Base-by-base conservation (phyloP, 2,797 vertebrate genomes). In the Botia kubotai region DNA sequence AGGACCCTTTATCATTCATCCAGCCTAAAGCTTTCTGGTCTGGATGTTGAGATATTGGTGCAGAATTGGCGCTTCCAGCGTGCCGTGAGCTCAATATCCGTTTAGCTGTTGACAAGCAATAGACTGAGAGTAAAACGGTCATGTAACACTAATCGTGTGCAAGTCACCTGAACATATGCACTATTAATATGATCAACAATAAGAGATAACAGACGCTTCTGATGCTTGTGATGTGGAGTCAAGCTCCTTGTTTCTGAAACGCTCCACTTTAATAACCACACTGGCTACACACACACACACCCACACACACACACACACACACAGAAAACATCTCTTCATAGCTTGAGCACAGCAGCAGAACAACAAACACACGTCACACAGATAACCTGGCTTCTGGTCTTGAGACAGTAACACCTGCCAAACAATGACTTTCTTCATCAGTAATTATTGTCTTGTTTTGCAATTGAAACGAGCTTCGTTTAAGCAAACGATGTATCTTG, bases 101-200 rank as follows among this genome's bases (percentile, higher is more conserved):
- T 92, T 91, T 91, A 93, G 89, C 88, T 88, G 88, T 91, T 87
- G 81, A 88, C 90, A 82, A 90, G 87, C 23, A 82, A 91, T 82
- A 87, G 88, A 88, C 90, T 86, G 87, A 83, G 86, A 76, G 87
- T 73, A 63, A 89, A 88, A 88, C 81, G 78, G 87, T 73, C 67
- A 86, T 85, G 87, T 88, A 91, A 93, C 89, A 91, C 92, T 93
- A 92, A 92, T 89, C 84, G 84, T 85, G 91, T 90, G 92, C 90
- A 88, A 80, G 87, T 90, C 89, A 87, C 78, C 89, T 87, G 90
- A 90, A 92, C 89, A 87, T 92, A 93, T 93, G 93, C 92, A 93
- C 92, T 92, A 92, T 92, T 50, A 4, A 58, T 26, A 26, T 89
- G 84, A 86, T 89, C 90, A 86, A 82, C 73, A 83, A 89, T 91